These are phyloP conservation scores for Dicerorhinus sumatrensis DNA, from an alignment of 2,113 vertebrate species.

Conservation along the genomic window DNA sequence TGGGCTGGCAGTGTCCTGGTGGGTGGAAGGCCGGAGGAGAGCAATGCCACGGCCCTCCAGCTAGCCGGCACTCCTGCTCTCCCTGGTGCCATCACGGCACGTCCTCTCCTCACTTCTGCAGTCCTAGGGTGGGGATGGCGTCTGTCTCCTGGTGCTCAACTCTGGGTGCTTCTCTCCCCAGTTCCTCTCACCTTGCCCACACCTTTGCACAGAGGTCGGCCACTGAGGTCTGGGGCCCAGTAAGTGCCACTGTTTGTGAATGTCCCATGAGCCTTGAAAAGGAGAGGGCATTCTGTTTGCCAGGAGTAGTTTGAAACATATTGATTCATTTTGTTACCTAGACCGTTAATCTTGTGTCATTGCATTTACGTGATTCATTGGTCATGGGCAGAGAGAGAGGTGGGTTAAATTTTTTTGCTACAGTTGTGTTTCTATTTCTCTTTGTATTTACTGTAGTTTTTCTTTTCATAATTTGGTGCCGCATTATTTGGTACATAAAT, in stretches of 20 bases:
- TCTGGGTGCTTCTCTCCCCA: background rate
- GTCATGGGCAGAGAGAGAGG: background rate
- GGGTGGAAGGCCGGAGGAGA: too few relatives aligned
- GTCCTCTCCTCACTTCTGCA: too few relatives aligned
- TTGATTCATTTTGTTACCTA: background rate
- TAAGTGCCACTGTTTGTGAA: background rate
- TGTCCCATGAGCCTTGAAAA: background rate
- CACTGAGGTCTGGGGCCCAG: background rate
- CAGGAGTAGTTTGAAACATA: background rate
- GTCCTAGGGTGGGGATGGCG: background rate
- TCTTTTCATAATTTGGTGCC: background rate
- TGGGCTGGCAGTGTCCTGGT: background rate
- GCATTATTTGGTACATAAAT: background rate
- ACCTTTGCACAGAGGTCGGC: background rate
- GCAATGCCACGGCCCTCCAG: background rate
- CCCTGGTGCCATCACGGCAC: background rate
- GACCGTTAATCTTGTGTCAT: background rate
- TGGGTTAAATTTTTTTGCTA: background rate
- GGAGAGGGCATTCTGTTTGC: background rate
- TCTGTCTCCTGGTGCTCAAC: too few relatives aligned
- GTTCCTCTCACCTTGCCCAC: background rate
- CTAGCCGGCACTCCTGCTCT: accelerated
- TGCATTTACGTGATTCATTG: background rate
- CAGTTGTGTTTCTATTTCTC: background rate
- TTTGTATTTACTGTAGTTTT: background rate